Percentiles rank a stretch among this genome's conserved stretches.
Evolutionary conservation across 2,797 vertebrate genomes (phyloP).

Genomic region (Sardinella longiceps): DNA sequence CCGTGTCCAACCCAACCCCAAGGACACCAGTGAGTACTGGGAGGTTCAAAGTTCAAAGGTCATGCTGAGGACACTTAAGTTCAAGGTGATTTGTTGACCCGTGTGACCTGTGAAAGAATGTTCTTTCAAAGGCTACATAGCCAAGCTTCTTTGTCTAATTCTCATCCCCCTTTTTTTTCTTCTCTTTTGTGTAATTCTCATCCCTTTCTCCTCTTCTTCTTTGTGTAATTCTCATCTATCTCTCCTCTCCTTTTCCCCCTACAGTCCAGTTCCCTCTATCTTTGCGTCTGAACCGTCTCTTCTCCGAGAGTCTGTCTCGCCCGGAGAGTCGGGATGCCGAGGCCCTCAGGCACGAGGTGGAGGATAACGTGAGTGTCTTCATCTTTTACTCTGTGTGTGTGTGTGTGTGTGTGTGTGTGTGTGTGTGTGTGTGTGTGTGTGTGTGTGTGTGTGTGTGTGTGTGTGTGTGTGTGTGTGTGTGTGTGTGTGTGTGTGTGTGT

Average conservation of each 20-base stretch:
- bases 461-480: slow-evolving; percentile 37
- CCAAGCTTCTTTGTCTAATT: too few relatives aligned
- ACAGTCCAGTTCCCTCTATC: slow-evolving; percentile 84
- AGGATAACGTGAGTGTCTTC: slow-evolving; percentile 83
- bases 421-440: neutral
- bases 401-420: neutral
- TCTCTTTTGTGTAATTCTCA: neutral
- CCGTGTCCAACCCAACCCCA: slow-evolving; percentile 75
- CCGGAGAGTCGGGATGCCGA: slow-evolving; percentile 82
- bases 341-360: slow-evolving; percentile 85
- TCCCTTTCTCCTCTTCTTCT: neutral
- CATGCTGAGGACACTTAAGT: too few relatives aligned
- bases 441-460: neutral
- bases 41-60: too few relatives aligned
- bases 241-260: neutral
- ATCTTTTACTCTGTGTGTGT: neutral
- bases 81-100: too few relatives aligned
- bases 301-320: slow-evolving; percentile 83
- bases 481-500: slow-evolving; percentile 41
- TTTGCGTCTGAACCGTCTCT: slow-evolving; percentile 84
- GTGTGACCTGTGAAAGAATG: too few relatives aligned
- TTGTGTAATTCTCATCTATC: neutral
- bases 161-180: too few relatives aligned
- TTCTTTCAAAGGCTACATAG: too few relatives aligned
- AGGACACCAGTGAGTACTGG: slow-evolving; percentile 80